Base-by-base conservation (phyloP, 2,113 vertebrate species). In the Cephalopholis sonnerati region DNA sequence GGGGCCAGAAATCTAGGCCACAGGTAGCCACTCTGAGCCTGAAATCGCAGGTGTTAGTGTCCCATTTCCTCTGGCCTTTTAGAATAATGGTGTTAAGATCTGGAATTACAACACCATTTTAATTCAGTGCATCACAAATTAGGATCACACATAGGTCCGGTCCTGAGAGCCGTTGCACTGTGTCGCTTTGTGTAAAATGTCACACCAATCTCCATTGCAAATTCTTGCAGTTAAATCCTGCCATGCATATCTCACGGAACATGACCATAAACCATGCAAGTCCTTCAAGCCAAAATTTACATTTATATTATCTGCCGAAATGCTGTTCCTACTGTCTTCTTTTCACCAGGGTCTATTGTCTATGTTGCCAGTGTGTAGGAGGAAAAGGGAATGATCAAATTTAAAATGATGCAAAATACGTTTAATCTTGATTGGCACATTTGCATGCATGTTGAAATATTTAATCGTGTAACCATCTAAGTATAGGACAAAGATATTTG, bases 1-100 rank as follows among this genome's bases (percentile, higher is more conserved):
- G 27, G 25, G 54, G 64, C 54, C 62, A 57, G 10, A 85, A 54
- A 89, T 90, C 74, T 86, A 85, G 83, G 81, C 74, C 79, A 85
- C 67, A 72, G 73, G 77, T 84, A 74, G 63, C 66, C n/a, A 25
- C 2, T 0, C 44, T 69, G 53, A 86, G 71, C 48, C 48, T 77
- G 16, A 81, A 80, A 80, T 77, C 17, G 1, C 72, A 73, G 62
- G 72, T 68, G 46, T 65, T 53, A 12, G 74, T 54, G 72, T 82
- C 85, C 86, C 58, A 41, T 80, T 88, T 81, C 73, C 65, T 53
- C 39, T 57, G 67, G 51, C 73, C 82, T 73, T 82, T 88, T 41
- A 58, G 51, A 71, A 74, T 18, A 66, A 81, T 41, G 17, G 51
- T 69, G 10, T 20, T 51, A 22, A 18, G 5, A 18, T 76, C 48